Conservation (phyloP, 1,140 invertebrate genomes). For the Leptopilina boulardi region DNA sequence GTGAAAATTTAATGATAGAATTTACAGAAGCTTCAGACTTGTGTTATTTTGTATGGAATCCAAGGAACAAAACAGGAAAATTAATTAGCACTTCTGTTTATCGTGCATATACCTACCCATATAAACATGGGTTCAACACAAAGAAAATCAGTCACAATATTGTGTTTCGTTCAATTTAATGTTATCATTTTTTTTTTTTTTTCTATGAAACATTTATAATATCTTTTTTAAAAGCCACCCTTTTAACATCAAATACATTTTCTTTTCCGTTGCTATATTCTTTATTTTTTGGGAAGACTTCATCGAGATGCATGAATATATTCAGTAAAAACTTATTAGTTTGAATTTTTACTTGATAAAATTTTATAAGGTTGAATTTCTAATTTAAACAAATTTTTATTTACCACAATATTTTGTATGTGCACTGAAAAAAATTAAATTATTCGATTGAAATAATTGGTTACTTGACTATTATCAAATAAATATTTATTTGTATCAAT, state of each 20-base stretch:
- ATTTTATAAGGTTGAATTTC: too few relatives aligned
- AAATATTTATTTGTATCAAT: too few relatives aligned
- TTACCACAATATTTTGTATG: too few relatives aligned
- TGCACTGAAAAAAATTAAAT: too few relatives aligned
- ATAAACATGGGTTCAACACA: neutral
- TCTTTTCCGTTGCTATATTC: neutral
- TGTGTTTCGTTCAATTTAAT: neutral
- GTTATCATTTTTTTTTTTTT: neutral
- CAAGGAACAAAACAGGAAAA: slow-evolving; percentile 3
- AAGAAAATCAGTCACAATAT: slow-evolving; percentile 17
- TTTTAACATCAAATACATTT: neutral
- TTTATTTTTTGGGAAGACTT: too few relatives aligned
- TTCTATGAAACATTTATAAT: neutral
- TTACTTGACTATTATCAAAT: too few relatives aligned
- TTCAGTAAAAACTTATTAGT: too few relatives aligned
- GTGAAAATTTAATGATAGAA: slow-evolving; percentile 10
- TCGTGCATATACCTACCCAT: too few relatives aligned
- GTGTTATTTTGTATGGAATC: slow-evolving; percentile 1
- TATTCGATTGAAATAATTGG: too few relatives aligned
- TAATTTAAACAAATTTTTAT: too few relatives aligned
- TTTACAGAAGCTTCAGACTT: neutral
- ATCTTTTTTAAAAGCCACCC: neutral
- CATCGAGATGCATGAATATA: neutral
- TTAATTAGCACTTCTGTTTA: neutral
- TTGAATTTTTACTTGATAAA: too few relatives aligned